Base-by-base conservation (phyloP, 2,888 invertebrate genomes). In the Pyralis farinalis region DNA sequence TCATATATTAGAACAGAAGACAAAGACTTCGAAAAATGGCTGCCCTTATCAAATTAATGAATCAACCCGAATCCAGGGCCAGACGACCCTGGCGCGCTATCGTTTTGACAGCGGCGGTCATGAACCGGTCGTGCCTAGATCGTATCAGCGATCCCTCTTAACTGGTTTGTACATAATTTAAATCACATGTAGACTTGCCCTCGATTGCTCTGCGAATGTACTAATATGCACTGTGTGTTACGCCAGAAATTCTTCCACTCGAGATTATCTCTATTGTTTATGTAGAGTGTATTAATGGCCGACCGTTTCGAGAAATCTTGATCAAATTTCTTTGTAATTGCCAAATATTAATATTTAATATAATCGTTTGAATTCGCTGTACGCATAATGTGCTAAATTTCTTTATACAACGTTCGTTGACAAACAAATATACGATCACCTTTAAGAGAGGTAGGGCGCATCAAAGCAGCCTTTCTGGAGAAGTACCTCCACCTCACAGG, bases 41-140 rank as follows among this genome's bases (percentile, higher is more conserved):
- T 25, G 30, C 37, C 30, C 30, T 36, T 58, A 62, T 63, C 58
- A 43, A 39, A 46, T 49, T 51, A 48, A 44, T 49, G 39, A 41
- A 57, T 58, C 51, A 44, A 38, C 54, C 56, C 51, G 50, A 45
- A 50, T 41, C 46, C 51, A 37, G 48, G 34, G 41, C 46, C 51
- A 32, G 48, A 34, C 49, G 74, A 45, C 72, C 74, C 44, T 74
- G 74, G 55, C 48, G 37, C 42, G 43, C 49, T 51, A 54, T 51
- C 55, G 54, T 63, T 69, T 64, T 74, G 71, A 73, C 68, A 71
- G 68, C 58, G 59, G 51, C 47, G 48, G 58, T 66, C 61, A 53
- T 58, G 46, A 49, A 56, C 56, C 38, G 61, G 51, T 63, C 66
- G 49, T 60, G 58, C 46, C 40, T 46, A 37, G 63, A 63, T 63